Conservation (phyloP, 2,113 vertebrate genomes). For the Patagioenas fasciata region DNA sequence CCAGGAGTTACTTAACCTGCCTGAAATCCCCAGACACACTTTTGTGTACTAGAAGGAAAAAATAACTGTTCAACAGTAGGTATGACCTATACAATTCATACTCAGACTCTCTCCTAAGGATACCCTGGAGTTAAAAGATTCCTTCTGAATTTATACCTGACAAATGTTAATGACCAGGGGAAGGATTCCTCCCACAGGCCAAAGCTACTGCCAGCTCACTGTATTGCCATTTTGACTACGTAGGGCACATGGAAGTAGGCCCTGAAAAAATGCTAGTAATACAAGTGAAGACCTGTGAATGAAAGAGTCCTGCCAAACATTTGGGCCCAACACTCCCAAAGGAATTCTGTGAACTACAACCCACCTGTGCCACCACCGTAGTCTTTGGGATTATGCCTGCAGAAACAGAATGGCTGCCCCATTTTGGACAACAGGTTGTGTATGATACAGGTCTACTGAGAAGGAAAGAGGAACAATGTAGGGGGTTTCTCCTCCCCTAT, state of each 20-base stretch:
- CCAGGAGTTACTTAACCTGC: not conserved
- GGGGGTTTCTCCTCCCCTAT: not conserved
- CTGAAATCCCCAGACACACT: not conserved
- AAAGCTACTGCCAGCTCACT: not conserved
- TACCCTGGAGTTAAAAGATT: not conserved
- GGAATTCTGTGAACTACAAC: not conserved
- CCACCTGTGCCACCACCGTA: not conserved
- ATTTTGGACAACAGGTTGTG: not conserved
- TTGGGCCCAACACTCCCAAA: accelerated
- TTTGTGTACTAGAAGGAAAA: not conserved
- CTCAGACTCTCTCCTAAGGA: not conserved
- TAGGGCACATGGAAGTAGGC: not conserved
- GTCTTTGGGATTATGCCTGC: not conserved
- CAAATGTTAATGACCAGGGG: not conserved
- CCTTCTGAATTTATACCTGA: not conserved
- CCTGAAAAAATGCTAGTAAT: not conserved
- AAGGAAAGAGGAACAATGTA: not conserved
- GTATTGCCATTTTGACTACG: not conserved
- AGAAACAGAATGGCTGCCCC: not conserved
- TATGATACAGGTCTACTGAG: not conserved
- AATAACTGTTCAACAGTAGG: not conserved
- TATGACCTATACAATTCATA: not conserved
- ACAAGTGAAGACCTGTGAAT: not conserved
- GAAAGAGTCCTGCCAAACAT: not conserved
- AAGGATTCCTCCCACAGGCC: not conserved